These are phyloP conservation scores for Bhutanitis thaidina DNA, from an alignment of 2,888 invertebrate genomes.

Conservation along the genomic window DNA sequence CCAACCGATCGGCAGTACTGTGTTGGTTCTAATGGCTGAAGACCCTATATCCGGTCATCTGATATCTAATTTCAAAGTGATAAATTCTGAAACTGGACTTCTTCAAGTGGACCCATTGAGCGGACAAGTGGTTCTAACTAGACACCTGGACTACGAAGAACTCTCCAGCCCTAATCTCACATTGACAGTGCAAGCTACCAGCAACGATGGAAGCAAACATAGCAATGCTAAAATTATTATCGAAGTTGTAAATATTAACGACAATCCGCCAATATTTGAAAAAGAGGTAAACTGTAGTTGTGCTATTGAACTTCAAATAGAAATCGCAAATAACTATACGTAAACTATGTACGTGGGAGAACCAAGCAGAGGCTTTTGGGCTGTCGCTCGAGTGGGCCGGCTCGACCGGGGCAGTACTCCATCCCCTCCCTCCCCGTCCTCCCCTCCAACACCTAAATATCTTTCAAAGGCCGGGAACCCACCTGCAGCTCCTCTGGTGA, in stretches of 20 bases:
- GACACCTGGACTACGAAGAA: slow-evolving; percentile 88
- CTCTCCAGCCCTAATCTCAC: slow-evolving; percentile 80
- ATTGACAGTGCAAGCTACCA: slow-evolving; percentile 78
- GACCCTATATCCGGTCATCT: slow-evolving; percentile 84
- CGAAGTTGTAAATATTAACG: slow-evolving; percentile 87
- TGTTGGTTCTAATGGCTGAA: slow-evolving; percentile 84
- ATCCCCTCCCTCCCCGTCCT: no score
- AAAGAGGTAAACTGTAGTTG: slow-evolving; percentile 68
- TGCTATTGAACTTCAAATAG: no score
- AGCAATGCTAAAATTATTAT: slow-evolving; percentile 85
- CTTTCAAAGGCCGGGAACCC: no score
- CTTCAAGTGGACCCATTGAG: slow-evolving; percentile 82
- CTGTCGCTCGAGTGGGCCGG: no score
- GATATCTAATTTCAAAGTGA: slow-evolving; percentile 80
- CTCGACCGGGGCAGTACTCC: no score
- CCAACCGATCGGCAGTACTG: slow-evolving; percentile 85
- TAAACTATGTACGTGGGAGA: no score
- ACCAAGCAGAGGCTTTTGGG: no score
- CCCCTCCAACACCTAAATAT: no score
- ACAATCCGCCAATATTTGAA: slow-evolving; percentile 86
- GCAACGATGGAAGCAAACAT: slow-evolving; percentile 75
- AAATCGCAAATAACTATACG: no score
- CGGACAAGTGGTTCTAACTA: slow-evolving; percentile 87
- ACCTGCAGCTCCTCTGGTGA: no score
- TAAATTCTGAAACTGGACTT: slow-evolving; percentile 75